Percentiles rank a stretch among this genome's conserved stretches.
These are phyloP conservation scores for Allygus modestus DNA, from an alignment of 2,888 invertebrate genomes.

Conservation along the genomic window DNA sequence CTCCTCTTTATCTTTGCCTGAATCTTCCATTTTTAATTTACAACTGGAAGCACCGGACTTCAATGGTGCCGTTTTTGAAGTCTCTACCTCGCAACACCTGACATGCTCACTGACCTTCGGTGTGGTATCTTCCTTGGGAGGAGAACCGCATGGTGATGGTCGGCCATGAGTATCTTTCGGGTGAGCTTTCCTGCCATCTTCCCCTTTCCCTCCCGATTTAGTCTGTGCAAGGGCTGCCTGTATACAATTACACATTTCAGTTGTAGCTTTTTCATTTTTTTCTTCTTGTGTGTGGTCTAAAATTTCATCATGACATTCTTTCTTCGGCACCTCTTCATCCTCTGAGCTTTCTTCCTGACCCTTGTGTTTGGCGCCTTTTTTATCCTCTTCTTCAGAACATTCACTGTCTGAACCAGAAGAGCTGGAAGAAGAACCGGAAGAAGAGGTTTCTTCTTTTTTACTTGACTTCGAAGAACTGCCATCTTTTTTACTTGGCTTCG, in stretches of 20 bases:
- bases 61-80: not conserved
- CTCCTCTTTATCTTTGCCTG: not conserved
- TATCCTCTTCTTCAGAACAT: too few relatives aligned
- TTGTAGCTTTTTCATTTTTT: not conserved
- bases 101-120: constrained; percentile 47
- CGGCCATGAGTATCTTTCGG: not conserved
- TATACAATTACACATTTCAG: constrained; percentile 10
- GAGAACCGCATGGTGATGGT: not conserved
- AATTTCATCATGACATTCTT: not conserved
- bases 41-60: not conserved
- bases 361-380: not conserved
- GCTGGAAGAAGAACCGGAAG: not conserved
- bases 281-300: not conserved
- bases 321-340: not conserved
- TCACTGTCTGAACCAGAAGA: constrained; percentile 27
- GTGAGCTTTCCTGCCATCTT: not conserved
- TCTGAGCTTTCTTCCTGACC: not conserved
- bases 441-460: not conserved
- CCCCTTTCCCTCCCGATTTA: not conserved
- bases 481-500: not conserved
- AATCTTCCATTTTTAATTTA: not conserved
- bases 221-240: not conserved
- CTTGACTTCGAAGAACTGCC: not conserved
- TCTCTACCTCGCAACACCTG: constrained; percentile 15
- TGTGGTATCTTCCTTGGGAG: not conserved